A percentile compares a stretch with the other conserved stretches of the same genome.
These are phyloP conservation scores for Synanthedon myopaeformis DNA, from an alignment of 2,888 invertebrate species.

Conservation along the genomic window DNA sequence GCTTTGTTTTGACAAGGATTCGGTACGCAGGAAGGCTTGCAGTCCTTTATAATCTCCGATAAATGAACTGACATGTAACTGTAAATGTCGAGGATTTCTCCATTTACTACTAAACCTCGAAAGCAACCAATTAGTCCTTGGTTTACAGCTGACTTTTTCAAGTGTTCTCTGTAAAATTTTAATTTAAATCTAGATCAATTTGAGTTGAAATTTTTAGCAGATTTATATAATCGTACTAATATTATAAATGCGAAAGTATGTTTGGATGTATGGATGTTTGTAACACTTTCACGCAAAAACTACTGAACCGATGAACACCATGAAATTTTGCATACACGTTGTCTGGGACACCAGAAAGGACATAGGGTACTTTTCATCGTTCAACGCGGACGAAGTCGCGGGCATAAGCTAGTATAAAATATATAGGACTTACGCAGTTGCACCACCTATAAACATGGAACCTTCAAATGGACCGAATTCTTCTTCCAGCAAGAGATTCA, in stretches of 20 bases:
- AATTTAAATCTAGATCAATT: too few species aligned
- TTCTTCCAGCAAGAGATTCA: slow-evolving; percentile 84
- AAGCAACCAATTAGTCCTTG: slow-evolving; percentile 95
- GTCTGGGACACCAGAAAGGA: too few species aligned
- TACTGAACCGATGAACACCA: too few species aligned
- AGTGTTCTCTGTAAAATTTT: slow-evolving; percentile 73
- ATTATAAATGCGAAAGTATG: too few species aligned
- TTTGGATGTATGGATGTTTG: too few species aligned
- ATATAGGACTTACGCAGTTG: slow-evolving; percentile 81
- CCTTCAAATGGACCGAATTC: slow-evolving; percentile 94
- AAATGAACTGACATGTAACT: slow-evolving; percentile 93
- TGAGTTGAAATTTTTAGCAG: too few species aligned
- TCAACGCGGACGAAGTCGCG: too few species aligned
- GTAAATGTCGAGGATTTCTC: slow-evolving; percentile 90
- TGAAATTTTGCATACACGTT: too few species aligned
- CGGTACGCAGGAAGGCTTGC: slow-evolving; percentile 93
- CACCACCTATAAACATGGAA: slow-evolving; percentile 93
- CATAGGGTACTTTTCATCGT: too few species aligned
- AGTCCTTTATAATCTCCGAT: slow-evolving; percentile 92
- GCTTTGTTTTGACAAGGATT: slow-evolving; percentile 94
- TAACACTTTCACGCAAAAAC: too few species aligned
- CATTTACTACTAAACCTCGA: slow-evolving; percentile 91
- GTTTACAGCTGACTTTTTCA: slow-evolving; percentile 84
- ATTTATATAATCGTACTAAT: too few species aligned
- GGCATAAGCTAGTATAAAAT: too few species aligned